Evolutionary conservation across 2,888 invertebrate species (phyloP).

Genomic region (Linnaemya tessellans): DNA sequence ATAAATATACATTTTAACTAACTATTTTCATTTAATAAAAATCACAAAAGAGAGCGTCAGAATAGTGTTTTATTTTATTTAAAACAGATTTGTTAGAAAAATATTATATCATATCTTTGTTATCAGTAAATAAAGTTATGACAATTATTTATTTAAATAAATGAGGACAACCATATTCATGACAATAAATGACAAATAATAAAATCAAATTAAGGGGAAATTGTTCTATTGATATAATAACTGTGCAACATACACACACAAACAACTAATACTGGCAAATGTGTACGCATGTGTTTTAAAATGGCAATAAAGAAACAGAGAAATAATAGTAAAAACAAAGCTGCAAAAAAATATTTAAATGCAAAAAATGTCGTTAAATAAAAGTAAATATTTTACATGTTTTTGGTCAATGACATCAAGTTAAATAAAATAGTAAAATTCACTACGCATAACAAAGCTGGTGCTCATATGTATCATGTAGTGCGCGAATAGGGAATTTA

Average conservation of each 20-base stretch:
- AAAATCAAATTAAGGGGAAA: constrained; percentile 5
- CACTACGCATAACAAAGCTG: neutral
- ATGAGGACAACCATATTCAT: neutral
- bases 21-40: neutral
- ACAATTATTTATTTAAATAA: constrained; percentile 2
- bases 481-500: constrained; percentile 12
- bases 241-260: neutral
- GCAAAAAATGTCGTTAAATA: constrained; percentile 7
- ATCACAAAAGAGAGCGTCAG: too few species aligned
- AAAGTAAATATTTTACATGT: neutral
- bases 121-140: too few species aligned
- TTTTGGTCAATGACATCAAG: constrained; percentile 23
- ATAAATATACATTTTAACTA: too few species aligned
- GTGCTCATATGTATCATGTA: neutral
- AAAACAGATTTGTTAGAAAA: neutral
- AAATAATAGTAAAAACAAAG: neutral
- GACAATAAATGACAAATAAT: neutral
- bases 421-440: constrained; percentile 9
- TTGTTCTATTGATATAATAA: constrained; percentile 8
- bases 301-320: neutral
- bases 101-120: too few species aligned
- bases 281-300: neutral
- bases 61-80: neutral
- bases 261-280: neutral
- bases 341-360: constrained; percentile 15